Evolutionary conservation across 2,113 vertebrate species (phyloP).

Genomic region (Laterallus jamaicensis): DNA sequence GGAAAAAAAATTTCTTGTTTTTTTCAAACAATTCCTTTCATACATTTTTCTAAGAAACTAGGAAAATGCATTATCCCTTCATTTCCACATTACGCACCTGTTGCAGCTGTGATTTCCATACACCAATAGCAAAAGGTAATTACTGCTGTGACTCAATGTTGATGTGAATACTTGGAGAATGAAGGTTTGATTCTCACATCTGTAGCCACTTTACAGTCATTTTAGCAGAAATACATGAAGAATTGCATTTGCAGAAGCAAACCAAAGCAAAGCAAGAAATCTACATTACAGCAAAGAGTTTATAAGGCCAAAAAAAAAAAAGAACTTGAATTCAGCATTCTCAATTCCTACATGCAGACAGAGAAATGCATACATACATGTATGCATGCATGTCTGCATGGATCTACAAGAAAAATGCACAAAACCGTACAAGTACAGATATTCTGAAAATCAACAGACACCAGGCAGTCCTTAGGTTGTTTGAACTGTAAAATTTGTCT

Average conservation of each 20-base stretch:
- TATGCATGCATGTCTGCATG: neutral
- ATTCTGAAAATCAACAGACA: conserved; percentile 42
- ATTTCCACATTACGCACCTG: neutral
- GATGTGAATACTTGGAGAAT: neutral
- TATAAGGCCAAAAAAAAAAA: neutral
- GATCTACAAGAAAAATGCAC: neutral
- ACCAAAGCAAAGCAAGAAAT: neutral
- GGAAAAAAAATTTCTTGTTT: neutral
- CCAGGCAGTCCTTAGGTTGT: conserved; percentile 2
- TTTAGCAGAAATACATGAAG: neutral
- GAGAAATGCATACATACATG: neutral
- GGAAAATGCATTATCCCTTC: neutral
- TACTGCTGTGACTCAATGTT: conserved; percentile 19
- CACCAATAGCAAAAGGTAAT: neutral
- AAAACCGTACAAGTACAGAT: neutral
- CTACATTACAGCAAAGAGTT: neutral
- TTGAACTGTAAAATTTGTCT: conserved; percentile 40
- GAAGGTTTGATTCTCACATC: neutral
- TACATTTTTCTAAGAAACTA: neutral
- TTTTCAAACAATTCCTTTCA: conserved; percentile 1
- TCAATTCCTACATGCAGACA: neutral
- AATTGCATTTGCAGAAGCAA: conserved; percentile 8
- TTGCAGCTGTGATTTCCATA: conserved; percentile 34
- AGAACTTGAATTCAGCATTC: neutral
- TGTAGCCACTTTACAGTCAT: neutral